Evolutionary conservation across 2,797 vertebrate species (phyloP).

Genomic region (Avahi laniger): DNA sequence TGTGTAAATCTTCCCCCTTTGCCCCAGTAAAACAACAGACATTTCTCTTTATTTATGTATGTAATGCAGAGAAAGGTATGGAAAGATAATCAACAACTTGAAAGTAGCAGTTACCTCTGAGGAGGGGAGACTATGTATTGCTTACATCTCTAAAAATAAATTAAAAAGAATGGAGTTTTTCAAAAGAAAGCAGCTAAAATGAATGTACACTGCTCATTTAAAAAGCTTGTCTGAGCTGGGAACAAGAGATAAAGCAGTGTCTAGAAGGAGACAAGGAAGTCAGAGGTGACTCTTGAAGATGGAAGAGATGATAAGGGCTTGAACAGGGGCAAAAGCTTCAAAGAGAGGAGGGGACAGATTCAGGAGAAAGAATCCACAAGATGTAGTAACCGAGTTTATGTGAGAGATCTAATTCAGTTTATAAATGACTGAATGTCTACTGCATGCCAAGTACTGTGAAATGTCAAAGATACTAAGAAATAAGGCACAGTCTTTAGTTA

Average conservation of each 20-base stretch:
- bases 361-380: neutral
- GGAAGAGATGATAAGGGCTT: neutral
- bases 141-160: constrained; percentile 27
- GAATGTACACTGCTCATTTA: neutral
- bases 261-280: neutral
- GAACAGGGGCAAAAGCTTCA: neutral
- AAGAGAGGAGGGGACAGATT: neutral
- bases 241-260: constrained; percentile 24
- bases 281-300: neutral
- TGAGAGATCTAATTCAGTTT: neutral
- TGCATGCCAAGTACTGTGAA: neutral
- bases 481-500: neutral
- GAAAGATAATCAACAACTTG: constrained; percentile 10
- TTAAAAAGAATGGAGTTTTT: neutral
- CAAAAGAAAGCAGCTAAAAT: constrained; percentile 39
- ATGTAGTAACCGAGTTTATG: neutral
- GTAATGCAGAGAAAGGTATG: neutral
- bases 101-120: constrained; percentile 28
- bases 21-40: neutral
- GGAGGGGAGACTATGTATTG: neutral
- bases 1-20: neutral
- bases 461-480: neutral
- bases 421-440: constrained; percentile 4
- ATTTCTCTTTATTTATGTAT: neutral
- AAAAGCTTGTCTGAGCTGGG: constrained; percentile 23